Base-by-base conservation (phyloP, 2,888 invertebrate genomes). In the Calephelis perditalis region DNA sequence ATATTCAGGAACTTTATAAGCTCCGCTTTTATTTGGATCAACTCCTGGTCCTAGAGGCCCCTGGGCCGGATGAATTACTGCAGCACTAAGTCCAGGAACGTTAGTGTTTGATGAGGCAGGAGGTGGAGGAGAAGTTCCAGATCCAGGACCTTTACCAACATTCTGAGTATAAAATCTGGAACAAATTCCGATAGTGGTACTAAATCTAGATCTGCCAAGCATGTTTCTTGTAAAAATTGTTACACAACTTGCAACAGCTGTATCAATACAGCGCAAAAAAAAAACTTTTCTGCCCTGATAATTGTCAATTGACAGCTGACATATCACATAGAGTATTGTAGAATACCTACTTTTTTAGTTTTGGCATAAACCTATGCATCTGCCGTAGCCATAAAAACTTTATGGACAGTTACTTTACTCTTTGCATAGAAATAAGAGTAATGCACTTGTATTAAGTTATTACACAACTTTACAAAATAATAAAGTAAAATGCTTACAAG, bases 1-100 rank as follows among this genome's bases (percentile, higher is more conserved):
- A 79, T 97, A 98, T 86, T 97, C 97, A 0, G 97, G 96, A 65
- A 96, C 96, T 86, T 97, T 96, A 78, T 97, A 97, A 0, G 92
- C 92, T 9, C 92, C 93, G 62, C 89, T 79, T 79, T 95, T 96
- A 43, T 90, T 81, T 2, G 88, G 85, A 1, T 93, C 89, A 8
- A 95, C 95, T 55, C 93, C 94, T 40, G 96, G 95, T 11, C 95
- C 95, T n/a, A 95, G 93, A 44, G 93, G 91, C 62, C 86, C 84
- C 0, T 82, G 74, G 3, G 91, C 79, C 40, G 92, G 82, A 58
- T 89, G 90, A 1, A 94, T 86, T 58, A 92, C 91, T 45, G 92
- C 92, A 62, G 82, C 84, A 71, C 93, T 95, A 8, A 96, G 79
- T 4, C 96, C 96, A 62, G 92, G 91, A 5, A 95, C 95, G 73